phyloP scores from a whole-genome alignment of 2,797 vertebrate genomes.

The Coregonus suidteri region DNA sequence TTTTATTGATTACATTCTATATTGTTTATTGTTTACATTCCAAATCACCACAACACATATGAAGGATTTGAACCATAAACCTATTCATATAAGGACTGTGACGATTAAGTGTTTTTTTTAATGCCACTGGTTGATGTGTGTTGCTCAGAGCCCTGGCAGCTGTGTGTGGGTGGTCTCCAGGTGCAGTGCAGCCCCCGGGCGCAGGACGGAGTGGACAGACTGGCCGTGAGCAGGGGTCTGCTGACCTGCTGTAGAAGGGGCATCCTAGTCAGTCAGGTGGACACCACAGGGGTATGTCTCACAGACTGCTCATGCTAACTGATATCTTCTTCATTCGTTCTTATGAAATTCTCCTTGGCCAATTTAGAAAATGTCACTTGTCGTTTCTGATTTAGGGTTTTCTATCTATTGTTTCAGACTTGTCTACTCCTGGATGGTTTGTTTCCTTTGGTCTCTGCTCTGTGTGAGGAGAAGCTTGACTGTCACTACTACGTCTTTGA shows the following conservation, averaged over 20 bases:
- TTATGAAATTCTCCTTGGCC: background rate
- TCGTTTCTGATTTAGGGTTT: background rate
- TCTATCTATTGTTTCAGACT: constrained; percentile 57
- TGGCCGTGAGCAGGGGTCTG: constrained; percentile 81
- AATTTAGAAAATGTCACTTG: background rate
- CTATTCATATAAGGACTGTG: background rate
- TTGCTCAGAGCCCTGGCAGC: constrained; percentile 64
- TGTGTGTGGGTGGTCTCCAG: constrained; percentile 71
- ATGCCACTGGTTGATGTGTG: background rate
- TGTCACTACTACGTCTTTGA: constrained; percentile 84
- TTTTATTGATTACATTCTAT: no score
- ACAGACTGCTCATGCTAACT: background rate
- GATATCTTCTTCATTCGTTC: background rate
- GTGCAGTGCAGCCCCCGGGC: constrained; percentile 49
- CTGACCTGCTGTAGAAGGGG: constrained; percentile 80
- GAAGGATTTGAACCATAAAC: background rate
- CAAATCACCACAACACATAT: background rate
- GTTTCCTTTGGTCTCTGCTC: constrained; percentile 73
- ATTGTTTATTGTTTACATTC: no score
- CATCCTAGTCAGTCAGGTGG: constrained; percentile 67
- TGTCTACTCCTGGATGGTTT: constrained; percentile 80
- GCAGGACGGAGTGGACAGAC: constrained; percentile 68
- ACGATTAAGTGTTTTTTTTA: background rate
- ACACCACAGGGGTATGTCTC: constrained; percentile 60
- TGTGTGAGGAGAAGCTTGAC: constrained; percentile 79